Evolutionary conservation across 2,797 vertebrate genomes (phyloP).

Genomic region (Molothrus aeneus): DNA sequence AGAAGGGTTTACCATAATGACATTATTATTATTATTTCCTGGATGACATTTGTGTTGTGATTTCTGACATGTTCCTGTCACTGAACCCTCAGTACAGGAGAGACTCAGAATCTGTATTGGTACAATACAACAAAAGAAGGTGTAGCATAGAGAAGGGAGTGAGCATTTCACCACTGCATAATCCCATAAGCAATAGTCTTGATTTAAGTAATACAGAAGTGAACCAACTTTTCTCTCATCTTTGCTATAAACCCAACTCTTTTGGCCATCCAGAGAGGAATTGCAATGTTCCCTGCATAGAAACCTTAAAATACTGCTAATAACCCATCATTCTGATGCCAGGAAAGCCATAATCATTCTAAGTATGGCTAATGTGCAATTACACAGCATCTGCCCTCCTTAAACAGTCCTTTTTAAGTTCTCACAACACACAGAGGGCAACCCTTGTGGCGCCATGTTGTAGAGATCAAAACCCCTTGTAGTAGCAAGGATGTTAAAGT

Average conservation of each 20-base stretch:
- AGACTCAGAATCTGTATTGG: background rate
- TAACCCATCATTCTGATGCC: constrained; percentile 23
- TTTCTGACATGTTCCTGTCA: background rate
- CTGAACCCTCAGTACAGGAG: background rate
- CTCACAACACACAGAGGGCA: background rate
- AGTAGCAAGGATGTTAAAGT: background rate
- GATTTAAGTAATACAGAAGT: background rate
- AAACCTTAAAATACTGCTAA: constrained; percentile 28
- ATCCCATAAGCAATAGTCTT: background rate
- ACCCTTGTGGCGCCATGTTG: background rate
- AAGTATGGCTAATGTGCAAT: constrained; percentile 29
- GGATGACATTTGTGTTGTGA: background rate
- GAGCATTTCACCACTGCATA: background rate
- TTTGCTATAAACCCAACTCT: background rate
- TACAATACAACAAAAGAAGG: background rate
- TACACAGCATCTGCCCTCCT: constrained; percentile 26
- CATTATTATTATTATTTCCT: background rate
- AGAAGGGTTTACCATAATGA: background rate
- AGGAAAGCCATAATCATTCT: constrained; percentile 11
- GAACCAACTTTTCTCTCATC: background rate
- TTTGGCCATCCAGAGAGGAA: background rate
- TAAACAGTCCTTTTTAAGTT: constrained; percentile 20
- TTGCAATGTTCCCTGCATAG: background rate
- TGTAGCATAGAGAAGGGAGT: background rate
- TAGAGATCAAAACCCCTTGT: constrained; percentile 15